Percentiles rank a stretch among this genome's conserved stretches.
These are phyloP conservation scores for Smutsia temminckii DNA, from an alignment of 2,797 vertebrate genomes.

Conservation along the genomic window DNA sequence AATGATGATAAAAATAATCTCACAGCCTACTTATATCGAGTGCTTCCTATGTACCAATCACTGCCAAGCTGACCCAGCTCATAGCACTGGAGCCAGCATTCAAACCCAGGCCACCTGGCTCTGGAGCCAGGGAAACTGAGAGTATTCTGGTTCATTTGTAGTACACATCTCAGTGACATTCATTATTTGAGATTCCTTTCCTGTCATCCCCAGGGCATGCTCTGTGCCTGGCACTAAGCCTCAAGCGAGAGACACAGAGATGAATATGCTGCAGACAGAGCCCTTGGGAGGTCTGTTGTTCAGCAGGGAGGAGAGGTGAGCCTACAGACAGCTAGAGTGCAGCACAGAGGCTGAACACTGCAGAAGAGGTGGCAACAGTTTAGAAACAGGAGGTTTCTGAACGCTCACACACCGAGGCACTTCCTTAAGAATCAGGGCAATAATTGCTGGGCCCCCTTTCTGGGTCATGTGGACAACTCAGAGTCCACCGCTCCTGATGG, in stretches of 20 bases:
- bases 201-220: background rate
- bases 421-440: background rate
- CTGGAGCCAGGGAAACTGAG: background rate
- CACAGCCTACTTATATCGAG: background rate
- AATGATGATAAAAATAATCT: background rate
- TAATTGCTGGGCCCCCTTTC: background rate
- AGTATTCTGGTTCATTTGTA: background rate
- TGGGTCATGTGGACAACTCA: background rate
- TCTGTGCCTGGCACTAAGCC: background rate
- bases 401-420: fast-evolving
- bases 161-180: too few relatives aligned
- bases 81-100: background rate
- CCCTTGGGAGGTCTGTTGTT: background rate
- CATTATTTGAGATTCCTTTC: background rate
- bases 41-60: background rate
- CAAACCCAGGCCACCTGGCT: background rate
- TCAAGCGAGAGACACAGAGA: background rate
- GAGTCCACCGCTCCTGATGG: background rate
- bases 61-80: background rate
- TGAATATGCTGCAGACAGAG: background rate
- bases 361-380: background rate
- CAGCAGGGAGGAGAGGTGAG: background rate
- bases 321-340: background rate
- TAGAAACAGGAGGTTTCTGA: background rate
- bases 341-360: background rate